Percentiles rank a stretch among this genome's conserved stretches.
These are phyloP conservation scores for Dinoponera quadriceps DNA, from an alignment of 1,140 invertebrate species.

Conservation along the genomic window DNA sequence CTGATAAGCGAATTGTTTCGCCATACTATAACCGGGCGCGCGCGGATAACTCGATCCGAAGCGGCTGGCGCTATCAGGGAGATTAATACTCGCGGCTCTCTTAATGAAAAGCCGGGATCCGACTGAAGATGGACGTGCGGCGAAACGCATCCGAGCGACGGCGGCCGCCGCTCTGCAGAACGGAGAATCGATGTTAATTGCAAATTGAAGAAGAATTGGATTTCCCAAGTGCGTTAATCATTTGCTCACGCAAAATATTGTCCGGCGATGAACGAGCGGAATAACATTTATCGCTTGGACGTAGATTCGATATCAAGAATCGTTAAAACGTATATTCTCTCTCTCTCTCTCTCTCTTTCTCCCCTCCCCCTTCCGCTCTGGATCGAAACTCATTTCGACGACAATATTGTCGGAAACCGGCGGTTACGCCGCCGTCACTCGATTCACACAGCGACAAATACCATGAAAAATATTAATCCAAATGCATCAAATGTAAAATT, in stretches of 20 bases:
- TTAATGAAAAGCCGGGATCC: slow-evolving; percentile 62
- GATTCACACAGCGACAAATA: slow-evolving; percentile 32
- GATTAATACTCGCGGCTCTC: slow-evolving; percentile 56
- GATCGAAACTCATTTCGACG: slow-evolving; percentile 60
- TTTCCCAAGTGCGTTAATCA: slow-evolving; percentile 55
- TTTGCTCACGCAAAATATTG: slow-evolving; percentile 58
- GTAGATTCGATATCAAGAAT: slow-evolving; percentile 58
- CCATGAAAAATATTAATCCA: slow-evolving; percentile 54
- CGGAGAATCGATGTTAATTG: slow-evolving; percentile 35
- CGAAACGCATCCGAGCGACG: not conserved
- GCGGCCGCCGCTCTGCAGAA: too few relatives aligned
- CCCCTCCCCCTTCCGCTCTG: not conserved
- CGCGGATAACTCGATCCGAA: slow-evolving; percentile 40
- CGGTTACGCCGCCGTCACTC: slow-evolving; percentile 38
- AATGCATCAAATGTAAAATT: slow-evolving; percentile 48
- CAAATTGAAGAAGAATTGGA: slow-evolving; percentile 55
- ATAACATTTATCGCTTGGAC: slow-evolving; percentile 57
- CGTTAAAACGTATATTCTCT: slow-evolving; percentile 40
- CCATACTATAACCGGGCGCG: slow-evolving; percentile 38
- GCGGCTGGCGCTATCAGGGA: slow-evolving; percentile 34
- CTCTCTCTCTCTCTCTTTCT: too few relatives aligned
- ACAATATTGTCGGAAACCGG: slow-evolving; percentile 56
- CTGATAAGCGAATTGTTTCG: slow-evolving; percentile 73
- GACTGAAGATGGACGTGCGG: slow-evolving; percentile 48
- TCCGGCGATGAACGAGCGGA: slow-evolving; percentile 41